A percentile compares a stretch with the other conserved stretches of the same genome.
phyloP scores from a whole-genome alignment of 30 jellyfish, hydroid and myxozoan genomes.

The Hydractinia symbiolongicarpus region DNA sequence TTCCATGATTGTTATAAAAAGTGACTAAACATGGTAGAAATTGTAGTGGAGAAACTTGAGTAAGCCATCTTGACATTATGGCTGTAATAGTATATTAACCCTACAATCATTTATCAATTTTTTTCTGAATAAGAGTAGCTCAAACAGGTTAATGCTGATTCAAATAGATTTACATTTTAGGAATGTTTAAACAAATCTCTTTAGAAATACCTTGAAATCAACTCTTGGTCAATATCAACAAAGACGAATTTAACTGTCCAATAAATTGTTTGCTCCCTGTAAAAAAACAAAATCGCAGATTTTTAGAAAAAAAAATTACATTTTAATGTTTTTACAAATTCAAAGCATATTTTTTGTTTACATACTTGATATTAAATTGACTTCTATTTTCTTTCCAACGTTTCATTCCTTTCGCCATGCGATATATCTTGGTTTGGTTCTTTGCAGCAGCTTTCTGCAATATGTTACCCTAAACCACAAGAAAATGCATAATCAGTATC shows the following conservation, averaged over 20 bases:
- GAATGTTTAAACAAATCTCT: too few relatives aligned
- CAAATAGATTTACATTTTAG: too few relatives aligned
- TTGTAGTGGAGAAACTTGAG: too few relatives aligned
- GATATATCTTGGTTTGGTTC: slow-evolving; percentile 3
- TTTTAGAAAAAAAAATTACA: background rate
- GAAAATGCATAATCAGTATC: background rate
- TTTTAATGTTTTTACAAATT: background rate
- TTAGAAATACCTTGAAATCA: too few relatives aligned
- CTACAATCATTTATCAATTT: too few relatives aligned
- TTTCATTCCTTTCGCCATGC: slow-evolving; percentile 39
- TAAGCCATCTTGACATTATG: too few relatives aligned
- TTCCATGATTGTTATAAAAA: too few relatives aligned
- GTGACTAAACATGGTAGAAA: too few relatives aligned
- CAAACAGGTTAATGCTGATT: too few relatives aligned
- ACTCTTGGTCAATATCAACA: slow-evolving; percentile 8
- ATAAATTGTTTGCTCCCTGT: slow-evolving; percentile 19
- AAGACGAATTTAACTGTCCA: slow-evolving; percentile 33
- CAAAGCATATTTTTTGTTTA: background rate
- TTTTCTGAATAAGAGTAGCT: too few relatives aligned
- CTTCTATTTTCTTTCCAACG: slow-evolving; percentile 37
- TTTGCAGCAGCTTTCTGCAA: slow-evolving; percentile 11
- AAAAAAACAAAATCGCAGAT: background rate
- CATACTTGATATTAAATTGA: slow-evolving; percentile 17
- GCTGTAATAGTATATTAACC: too few relatives aligned
- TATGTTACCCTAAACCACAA: slow-evolving; percentile 1